Evolutionary conservation across 2,797 vertebrate species (phyloP), one percentile per base, ranked within the genome.

Genomic region (Pampus argenteus): DNA sequence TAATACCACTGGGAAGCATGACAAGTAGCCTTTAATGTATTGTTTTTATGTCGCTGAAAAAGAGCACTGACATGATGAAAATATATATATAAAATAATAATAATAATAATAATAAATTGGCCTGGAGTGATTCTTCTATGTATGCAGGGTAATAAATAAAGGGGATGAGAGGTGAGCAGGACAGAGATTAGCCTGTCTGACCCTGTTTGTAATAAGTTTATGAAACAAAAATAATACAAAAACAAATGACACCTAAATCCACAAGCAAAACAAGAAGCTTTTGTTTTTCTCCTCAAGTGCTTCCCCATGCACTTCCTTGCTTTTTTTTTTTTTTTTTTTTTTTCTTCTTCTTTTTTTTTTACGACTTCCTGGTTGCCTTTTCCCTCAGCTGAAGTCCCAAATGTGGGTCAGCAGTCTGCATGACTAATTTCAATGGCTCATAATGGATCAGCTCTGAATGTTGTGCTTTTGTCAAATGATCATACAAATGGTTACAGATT

Each of bases 361-460:
- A 83, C 66, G 74, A 86, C 84, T 86, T 91, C 86, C 88, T 81
- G 63, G 59, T 89, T 88, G 65, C 70, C 40, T 78, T 86, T 71
- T 67, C 36, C 70, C 58, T 57, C 59, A 72, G 66, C 71, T 71
- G 52, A 83, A 82, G 74, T 86, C 79, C 82, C 71, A 83, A 91
- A 89, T 89, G 87, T 91, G 87, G 90, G 89, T 90, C 91, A 90
- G 70, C 60, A 75, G 83, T 28, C 74, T 82, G 82, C 69, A 88
- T 88, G 89, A 84, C 86, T 89, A 86, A 92, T 85, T 87, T 82
- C 67, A 76, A 75, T 44, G 70, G 52, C 61, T 88, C 72, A 74
- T 65, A 56, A 52, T 71, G 57, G 74, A 66, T 44, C 5, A 15
- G 59, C 44, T 81, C 76, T 66, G 67, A 76, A 69, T 78, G 69